Percentiles rank a stretch among this genome's conserved stretches.
phyloP scores from a whole-genome alignment of 2,797 vertebrate species.

The Brachymystax lenok region DNA sequence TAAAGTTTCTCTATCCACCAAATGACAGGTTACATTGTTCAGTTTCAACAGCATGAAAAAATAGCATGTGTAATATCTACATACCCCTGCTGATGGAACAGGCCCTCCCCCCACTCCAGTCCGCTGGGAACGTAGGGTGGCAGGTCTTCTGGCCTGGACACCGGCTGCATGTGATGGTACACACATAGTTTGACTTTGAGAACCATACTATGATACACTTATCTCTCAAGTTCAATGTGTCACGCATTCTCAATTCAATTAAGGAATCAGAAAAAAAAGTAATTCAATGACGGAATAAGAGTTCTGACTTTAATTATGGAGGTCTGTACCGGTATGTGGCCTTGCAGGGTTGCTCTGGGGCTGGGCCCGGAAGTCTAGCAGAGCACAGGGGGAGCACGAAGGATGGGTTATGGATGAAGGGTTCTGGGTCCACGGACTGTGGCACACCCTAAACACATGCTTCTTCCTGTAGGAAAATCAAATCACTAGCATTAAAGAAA shows the following conservation, averaged over 20 bases:
- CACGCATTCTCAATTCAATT: too few species aligned
- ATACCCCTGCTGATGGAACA: background rate
- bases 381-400: background rate
- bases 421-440: slow-evolving; percentile 6
- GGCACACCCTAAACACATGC: background rate
- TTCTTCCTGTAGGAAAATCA: slow-evolving; percentile 7
- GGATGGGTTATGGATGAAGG: slow-evolving; percentile 12
- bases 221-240: background rate
- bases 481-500: background rate
- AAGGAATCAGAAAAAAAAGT: background rate
- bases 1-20: background rate
- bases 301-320: background rate
- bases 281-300: background rate
- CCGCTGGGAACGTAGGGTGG: background rate
- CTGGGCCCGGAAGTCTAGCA: background rate
- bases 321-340: background rate
- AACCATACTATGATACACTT: background rate
- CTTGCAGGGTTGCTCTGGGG: background rate
- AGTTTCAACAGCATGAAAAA: background rate
- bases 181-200: background rate
- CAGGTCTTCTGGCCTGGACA: background rate
- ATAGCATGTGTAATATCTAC: background rate
- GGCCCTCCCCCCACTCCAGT: background rate
- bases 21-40: background rate
- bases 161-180: background rate